These are phyloP conservation scores for Myotis pilosus DNA, from an alignment of 2,797 vertebrate genomes.

Conservation along the genomic window DNA sequence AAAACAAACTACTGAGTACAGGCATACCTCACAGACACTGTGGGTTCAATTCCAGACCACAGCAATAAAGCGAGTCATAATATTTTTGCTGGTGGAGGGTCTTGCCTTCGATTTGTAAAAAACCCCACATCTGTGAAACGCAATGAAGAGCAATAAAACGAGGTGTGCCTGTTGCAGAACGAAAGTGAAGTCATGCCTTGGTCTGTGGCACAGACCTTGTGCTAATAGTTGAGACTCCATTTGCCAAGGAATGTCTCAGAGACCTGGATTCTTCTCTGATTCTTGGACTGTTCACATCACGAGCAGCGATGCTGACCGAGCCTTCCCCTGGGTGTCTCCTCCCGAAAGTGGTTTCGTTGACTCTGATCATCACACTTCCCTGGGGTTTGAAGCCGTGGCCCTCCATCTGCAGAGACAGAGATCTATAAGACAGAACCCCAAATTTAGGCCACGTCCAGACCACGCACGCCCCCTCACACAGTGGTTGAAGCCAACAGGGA, in stretches of 20 bases:
- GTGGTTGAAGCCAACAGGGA: not conserved
- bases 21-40: not conserved
- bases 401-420: not conserved
- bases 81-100: not conserved
- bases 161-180: not conserved
- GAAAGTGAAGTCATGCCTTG: not conserved
- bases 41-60: not conserved
- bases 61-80: not conserved
- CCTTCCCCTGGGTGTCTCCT: not conserved
- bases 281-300: not conserved
- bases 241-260: not conserved
- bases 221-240: not conserved
- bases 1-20: conserved; percentile 3
- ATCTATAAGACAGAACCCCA: not conserved
- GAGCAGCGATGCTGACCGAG: not conserved
- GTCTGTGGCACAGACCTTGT: not conserved
- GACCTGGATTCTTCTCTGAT: not conserved
- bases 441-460: not conserved
- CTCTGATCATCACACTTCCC: not conserved
- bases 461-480: not conserved
- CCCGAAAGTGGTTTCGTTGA: not conserved
- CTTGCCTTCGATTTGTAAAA: not conserved
- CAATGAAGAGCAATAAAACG: not conserved
- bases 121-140: not conserved
- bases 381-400: not conserved